Base-by-base conservation (phyloP, 1,140 invertebrate species). In the Bombus waltoni region DNA sequence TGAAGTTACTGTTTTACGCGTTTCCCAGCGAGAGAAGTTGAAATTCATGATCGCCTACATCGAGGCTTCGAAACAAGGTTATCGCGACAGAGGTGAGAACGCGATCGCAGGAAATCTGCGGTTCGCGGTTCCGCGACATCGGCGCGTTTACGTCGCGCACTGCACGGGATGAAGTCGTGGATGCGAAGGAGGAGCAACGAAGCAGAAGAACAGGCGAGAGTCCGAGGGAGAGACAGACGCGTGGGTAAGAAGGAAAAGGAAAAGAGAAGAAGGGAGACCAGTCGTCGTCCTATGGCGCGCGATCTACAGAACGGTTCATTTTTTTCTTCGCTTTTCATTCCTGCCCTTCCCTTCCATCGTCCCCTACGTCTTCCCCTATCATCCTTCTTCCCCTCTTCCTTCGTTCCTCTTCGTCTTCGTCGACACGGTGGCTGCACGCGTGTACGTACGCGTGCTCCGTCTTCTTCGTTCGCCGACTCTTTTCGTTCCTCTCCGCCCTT, bases 301-400 rank as follows among this genome's bases (percentile, higher is more conserved):
- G 92, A 94, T 94, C 90, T 91, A 86, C 89, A 91, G 92, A 93
- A 90, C 92, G 87, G 84, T 87, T 88, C 85, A 93, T 93, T 93
- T 93, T 93, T 92, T 92, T 91, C 85, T 83, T 87, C 85, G 81
- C 89, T 90, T 93, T 93, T 93, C 92, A 93, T 94, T 93, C 93
- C 89, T 89, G 86, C 68, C 87, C 87, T 62, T 81, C 81, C 81
- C 47, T 53, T 53, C 6, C 47, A 53, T 22, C 47, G 47, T 22
- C 6, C 47, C 18, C 47, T 53, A 53, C 85, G 59, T 62, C 65
- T 85, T 57, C 72, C 35, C 76, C 87, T 32, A 62, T 28, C 57
- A 38, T 66, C 38, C 65, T 73, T 72, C 28, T 57, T 57, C 66
- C 85, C 77, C 81, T 75, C 11, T 53, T 73, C 40, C 82, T 66